Base-by-base conservation (phyloP, 2,797 vertebrate genomes). In the Dendrocincla tyrannina region DNA sequence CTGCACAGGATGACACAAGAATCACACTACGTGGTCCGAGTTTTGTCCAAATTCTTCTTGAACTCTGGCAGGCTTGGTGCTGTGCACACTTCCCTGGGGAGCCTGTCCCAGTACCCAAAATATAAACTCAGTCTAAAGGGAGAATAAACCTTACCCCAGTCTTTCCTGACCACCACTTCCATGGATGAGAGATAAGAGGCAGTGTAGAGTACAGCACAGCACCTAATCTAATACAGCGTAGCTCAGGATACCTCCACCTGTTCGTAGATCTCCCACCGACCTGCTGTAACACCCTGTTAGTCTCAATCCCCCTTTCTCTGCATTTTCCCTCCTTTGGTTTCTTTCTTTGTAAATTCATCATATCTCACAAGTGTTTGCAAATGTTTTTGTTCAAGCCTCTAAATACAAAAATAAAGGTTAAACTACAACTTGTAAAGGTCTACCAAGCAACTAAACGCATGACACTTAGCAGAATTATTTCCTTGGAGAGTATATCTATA, bases 1-100 rank as follows among this genome's bases (percentile, higher is more conserved):
- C 24, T 46, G 6, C 24, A 39, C 17, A 33, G 17, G 10, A 32
- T 25, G 39, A 7, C 5, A 14, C 17, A 46, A 46, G 75, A 59
- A 18, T 5, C 17, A 67, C 20, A 46, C 44, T 11, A 19, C 13
- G 5, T 32, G 8, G 44, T 56, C 28, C 46, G 14, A 77, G 6
- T 10, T 4, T 58, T 58, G 20, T 27, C 28, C 50, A 77, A 70
- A 64, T 0, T 0, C 11, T 63, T 50, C n/a, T 50, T 46, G n/a
- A 64, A 30, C 20, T 50, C n/a, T 12, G 8, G 8, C 8, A 64
- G 50, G 9, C 17, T 53, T 81, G 41, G 7, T 63, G 16, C 20
- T 64, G 28, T 35, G 28, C 52, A 5, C n/a, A 18, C 8, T 63
- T 56, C 19, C 37, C 17, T 22, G 37, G 19, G 22, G 11, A 56